Evolutionary conservation across 2,888 invertebrate genomes (phyloP).

Genomic region (Xylota segnis): DNA sequence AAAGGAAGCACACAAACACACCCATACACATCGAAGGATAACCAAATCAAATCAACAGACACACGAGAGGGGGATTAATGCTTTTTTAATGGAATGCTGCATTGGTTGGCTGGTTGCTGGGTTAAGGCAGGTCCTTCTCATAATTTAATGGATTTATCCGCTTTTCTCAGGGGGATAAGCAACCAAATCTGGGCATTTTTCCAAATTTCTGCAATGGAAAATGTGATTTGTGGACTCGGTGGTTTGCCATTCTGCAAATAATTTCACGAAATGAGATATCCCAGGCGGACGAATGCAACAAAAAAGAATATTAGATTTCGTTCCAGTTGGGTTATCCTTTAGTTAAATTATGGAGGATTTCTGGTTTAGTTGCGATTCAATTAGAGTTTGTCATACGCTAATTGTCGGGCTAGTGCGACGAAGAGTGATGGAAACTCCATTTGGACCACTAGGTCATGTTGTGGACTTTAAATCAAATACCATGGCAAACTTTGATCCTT

Average conservation of each 20-base stretch:
- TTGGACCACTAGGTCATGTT: no score
- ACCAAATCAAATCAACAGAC: slow-evolving; percentile 33
- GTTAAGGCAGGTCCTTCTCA: background rate
- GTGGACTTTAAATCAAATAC: no score
- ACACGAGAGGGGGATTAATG: slow-evolving; percentile 43
- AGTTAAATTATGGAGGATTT: background rate
- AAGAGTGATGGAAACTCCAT: no score
- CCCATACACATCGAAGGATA: slow-evolving; percentile 12
- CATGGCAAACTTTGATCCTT: no score
- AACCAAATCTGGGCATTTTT: slow-evolving; percentile 40
- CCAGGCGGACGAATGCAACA: slow-evolving; percentile 4
- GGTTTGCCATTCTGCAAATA: slow-evolving; percentile 17
- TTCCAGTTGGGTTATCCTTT: background rate
- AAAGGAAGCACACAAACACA: background rate
- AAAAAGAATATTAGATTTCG: background rate
- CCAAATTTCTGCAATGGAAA: slow-evolving; percentile 47
- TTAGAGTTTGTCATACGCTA: background rate
- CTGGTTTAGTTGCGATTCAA: background rate
- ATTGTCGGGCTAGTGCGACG: background rate
- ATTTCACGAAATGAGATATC: slow-evolving; percentile 3
- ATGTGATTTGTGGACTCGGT: slow-evolving; percentile 37
- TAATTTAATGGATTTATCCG: slow-evolving; percentile 46
- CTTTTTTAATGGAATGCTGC: slow-evolving; percentile 52
- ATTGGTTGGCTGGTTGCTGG: background rate
- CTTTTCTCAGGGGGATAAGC: background rate